A percentile compares a stretch with the other conserved stretches of the same genome.
phyloP scores from a whole-genome alignment of 2,797 vertebrate genomes.

The Clarias pachynema region DNA sequence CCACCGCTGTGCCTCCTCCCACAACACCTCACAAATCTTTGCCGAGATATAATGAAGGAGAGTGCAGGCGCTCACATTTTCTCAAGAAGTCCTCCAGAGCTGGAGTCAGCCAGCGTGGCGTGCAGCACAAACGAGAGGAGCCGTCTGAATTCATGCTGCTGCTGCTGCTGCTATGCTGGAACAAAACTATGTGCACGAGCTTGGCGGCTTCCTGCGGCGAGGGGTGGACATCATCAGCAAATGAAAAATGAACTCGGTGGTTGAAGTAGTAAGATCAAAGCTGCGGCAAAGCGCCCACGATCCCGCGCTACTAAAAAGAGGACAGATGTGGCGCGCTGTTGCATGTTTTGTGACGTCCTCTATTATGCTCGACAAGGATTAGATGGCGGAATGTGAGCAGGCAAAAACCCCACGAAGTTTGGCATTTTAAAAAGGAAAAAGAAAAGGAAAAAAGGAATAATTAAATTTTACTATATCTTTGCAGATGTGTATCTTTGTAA shows the following conservation, averaged over 20 bases:
- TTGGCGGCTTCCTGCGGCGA: neutral
- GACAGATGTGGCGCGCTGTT: slow-evolving; percentile 7
- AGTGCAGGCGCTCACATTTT: slow-evolving; percentile 6
- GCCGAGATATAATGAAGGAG: slow-evolving; percentile 21
- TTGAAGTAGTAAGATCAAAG: slow-evolving; percentile 45
- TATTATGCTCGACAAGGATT: slow-evolving; percentile 7
- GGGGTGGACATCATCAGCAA: slow-evolving; percentile 15
- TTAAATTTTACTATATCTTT: neutral
- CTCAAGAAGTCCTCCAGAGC: slow-evolving; percentile 3
- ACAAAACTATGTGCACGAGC: slow-evolving; percentile 4
- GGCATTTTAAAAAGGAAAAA: neutral
- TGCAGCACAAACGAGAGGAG: neutral
- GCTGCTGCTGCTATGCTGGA: slow-evolving; percentile 14
- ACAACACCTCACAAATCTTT: slow-evolving; percentile 22
- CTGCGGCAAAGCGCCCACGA: slow-evolving; percentile 14
- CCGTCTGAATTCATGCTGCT: slow-evolving; percentile 21
- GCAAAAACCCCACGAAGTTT: neutral
- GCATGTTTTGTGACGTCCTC: slow-evolving; percentile 21
- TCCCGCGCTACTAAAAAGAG: slow-evolving; percentile 21
- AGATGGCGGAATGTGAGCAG: neutral
- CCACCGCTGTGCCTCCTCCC: slow-evolving; percentile 41
- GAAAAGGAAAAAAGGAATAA: too few species aligned
- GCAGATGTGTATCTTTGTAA: neutral
- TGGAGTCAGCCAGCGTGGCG: neutral
- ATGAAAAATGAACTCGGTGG: slow-evolving; percentile 34